These are phyloP conservation scores for Dynastes tityus DNA, from an alignment of 2,888 invertebrate genomes.

Conservation along the genomic window DNA sequence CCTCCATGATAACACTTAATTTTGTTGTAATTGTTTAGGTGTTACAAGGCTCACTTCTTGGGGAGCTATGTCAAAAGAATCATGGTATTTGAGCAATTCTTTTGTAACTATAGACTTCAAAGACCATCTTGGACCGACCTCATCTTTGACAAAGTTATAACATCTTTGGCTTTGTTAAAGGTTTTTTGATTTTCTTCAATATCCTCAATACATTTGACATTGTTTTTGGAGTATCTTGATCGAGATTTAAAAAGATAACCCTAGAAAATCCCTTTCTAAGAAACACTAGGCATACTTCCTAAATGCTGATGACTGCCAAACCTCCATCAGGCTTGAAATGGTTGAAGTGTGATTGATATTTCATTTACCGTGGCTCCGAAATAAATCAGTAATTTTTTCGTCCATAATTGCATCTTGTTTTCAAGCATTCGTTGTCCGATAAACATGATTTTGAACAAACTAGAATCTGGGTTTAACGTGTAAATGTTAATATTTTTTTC, in stretches of 20 bases:
- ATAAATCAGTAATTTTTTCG: too few relatives aligned
- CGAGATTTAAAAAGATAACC: not conserved
- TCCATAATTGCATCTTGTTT: too few relatives aligned
- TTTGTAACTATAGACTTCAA: not conserved
- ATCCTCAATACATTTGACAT: constrained; percentile 27
- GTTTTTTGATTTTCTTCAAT: not conserved
- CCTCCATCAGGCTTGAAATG: too few relatives aligned
- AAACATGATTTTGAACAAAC: too few relatives aligned
- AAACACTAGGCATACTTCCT: not conserved
- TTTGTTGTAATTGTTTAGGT: not conserved
- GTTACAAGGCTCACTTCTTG: not conserved
- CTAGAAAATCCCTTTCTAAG: not conserved
- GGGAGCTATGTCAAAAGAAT: not conserved
- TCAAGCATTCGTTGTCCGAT: too few relatives aligned
- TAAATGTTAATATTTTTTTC: too few relatives aligned
- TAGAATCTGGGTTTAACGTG: too few relatives aligned
- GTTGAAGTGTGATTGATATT: too few relatives aligned
- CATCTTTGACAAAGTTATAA: constrained; percentile 7
- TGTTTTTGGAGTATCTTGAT: not conserved
- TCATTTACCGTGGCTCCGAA: too few relatives aligned
- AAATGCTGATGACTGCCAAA: not conserved
- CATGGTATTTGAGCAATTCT: not conserved
- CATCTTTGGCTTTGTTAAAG: not conserved
- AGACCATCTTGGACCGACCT: not conserved
- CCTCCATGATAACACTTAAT: constrained; percentile 3